A percentile compares a stretch with the other conserved stretches of the same genome.
These are phyloP conservation scores for Sisyra nigra DNA, from an alignment of 2,888 invertebrate genomes.

Conservation along the genomic window DNA sequence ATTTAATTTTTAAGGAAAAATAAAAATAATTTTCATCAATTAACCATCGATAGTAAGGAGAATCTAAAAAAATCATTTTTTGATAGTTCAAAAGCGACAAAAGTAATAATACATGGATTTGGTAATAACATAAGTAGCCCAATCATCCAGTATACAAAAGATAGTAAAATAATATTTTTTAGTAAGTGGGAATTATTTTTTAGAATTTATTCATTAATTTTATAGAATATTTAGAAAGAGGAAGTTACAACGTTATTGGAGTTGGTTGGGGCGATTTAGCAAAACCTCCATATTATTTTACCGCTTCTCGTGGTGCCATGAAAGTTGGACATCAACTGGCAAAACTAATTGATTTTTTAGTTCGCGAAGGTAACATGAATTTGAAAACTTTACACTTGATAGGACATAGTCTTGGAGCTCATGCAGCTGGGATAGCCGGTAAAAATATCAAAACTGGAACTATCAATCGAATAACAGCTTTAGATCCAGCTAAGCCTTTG, in stretches of 20 bases:
- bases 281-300: not conserved
- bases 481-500: conserved; percentile 6
- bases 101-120: too few relatives aligned
- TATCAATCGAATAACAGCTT: conserved; percentile 20
- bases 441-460: conserved; percentile 13
- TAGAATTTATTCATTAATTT: too few relatives aligned
- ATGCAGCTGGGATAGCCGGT: conserved; percentile 22
- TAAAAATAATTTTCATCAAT: too few relatives aligned
- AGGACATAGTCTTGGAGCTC: conserved; percentile 26
- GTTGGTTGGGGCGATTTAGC: conserved; percentile 23
- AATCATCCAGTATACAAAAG: too few relatives aligned
- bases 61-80: too few relatives aligned
- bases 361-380: conserved; percentile 14
- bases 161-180: too few relatives aligned
- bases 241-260: conserved; percentile 22
- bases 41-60: too few relatives aligned
- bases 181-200: too few relatives aligned
- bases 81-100: too few relatives aligned
- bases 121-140: too few relatives aligned
- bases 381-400: conserved; percentile 20
- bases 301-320: not conserved
- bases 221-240: too few relatives aligned
- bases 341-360: conserved; percentile 20
- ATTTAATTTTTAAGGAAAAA: too few relatives aligned
- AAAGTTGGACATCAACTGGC: conserved; percentile 21